These are phyloP conservation scores for Procavia capensis DNA, from an alignment of 2,113 vertebrate species.

Conservation along the genomic window DNA sequence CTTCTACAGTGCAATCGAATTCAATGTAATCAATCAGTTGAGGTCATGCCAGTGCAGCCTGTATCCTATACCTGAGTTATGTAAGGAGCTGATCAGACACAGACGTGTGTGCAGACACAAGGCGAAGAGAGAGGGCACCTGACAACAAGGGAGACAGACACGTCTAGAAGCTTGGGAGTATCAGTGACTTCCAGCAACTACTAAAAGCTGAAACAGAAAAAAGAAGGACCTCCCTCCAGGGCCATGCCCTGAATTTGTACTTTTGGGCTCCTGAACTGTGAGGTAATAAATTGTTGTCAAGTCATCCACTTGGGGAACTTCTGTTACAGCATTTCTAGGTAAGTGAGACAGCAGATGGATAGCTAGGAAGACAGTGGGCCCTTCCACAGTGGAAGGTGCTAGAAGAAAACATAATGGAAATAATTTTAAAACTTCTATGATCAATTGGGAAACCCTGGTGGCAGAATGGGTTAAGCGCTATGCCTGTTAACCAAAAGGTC, in stretches of 20 bases:
- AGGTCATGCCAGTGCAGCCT: not conserved
- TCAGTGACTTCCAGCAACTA: not conserved
- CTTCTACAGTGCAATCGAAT: not conserved
- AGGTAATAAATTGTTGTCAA: not conserved
- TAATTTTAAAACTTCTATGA: slow-evolving; percentile 48
- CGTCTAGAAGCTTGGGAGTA: not conserved
- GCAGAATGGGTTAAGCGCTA: too few species aligned
- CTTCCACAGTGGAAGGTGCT: not conserved
- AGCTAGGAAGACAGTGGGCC: not conserved
- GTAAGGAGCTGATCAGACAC: not conserved
- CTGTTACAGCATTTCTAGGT: not conserved
- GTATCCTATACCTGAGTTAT: not conserved
- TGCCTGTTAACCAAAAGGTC: too few species aligned
- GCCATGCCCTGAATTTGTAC: not conserved
- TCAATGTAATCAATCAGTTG: not conserved
- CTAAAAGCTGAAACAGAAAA: not conserved
- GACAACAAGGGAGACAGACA: not conserved
- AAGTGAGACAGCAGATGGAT: not conserved
- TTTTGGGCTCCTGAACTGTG: not conserved
- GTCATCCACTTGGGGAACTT: not conserved
- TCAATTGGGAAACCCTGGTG: too few species aligned
- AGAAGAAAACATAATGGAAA: not conserved
- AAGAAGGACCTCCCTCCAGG: not conserved
- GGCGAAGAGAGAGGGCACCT: not conserved
- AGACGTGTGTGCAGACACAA: not conserved